A percentile compares a stretch with the other conserved stretches of the same genome.
These are phyloP conservation scores for Antennarius striatus DNA, from an alignment of 2,113 vertebrate species.

Conservation along the genomic window DNA sequence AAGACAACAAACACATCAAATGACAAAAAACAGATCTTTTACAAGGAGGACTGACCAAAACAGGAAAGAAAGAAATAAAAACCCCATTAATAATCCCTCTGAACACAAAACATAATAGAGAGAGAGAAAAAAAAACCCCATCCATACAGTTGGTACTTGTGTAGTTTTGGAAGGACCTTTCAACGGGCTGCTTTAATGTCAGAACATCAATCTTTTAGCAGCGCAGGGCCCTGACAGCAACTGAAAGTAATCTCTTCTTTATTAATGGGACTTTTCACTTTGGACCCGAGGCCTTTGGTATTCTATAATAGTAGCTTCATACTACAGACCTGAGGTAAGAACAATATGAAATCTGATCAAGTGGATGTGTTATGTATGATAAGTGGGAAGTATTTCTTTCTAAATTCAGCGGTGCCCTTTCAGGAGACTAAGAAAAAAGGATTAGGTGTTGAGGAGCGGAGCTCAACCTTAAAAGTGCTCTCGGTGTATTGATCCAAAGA, in stretches of 20 bases:
- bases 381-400: conserved; percentile 51
- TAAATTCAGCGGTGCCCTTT: conserved; percentile 33
- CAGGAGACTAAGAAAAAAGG: not conserved
- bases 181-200: conserved; percentile 73
- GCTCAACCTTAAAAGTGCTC: conserved; percentile 6
- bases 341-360: conserved; percentile 74
- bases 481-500: not conserved
- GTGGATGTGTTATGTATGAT: conserved; percentile 58
- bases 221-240: conserved; percentile 69
- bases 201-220: conserved; percentile 72
- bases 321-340: conserved; percentile 60
- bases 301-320: conserved; percentile 69
- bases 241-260: conserved; percentile 76
- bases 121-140: conserved; percentile 32
- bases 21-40: too few relatives aligned
- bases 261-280: conserved; percentile 78
- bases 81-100: conserved; percentile 49
- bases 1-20: not conserved
- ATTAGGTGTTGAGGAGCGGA: conserved; percentile 24
- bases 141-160: conserved; percentile 54
- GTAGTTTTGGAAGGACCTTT: conserved; percentile 69
- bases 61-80: conserved; percentile 37
- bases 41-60: too few relatives aligned
- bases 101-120: conserved; percentile 60
- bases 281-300: conserved; percentile 69